These are phyloP conservation scores for Loris lydekkerianus DNA, from an alignment of 2,797 vertebrate species.

Conservation along the genomic window DNA sequence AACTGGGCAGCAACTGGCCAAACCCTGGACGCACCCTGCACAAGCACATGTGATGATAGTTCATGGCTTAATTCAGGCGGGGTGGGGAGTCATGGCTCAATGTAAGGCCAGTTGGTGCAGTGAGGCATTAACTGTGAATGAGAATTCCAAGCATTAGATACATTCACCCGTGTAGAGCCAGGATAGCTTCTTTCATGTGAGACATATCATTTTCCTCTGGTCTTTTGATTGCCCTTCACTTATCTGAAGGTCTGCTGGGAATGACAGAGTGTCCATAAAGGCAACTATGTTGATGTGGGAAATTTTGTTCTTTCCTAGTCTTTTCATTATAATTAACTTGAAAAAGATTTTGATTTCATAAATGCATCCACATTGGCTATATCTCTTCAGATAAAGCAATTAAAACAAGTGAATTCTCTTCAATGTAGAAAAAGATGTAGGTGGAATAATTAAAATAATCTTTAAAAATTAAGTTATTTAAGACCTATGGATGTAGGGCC, in stretches of 20 bases:
- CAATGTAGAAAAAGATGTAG: background rate
- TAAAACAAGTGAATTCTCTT: background rate
- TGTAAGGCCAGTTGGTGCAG: background rate
- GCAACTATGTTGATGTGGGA: background rate
- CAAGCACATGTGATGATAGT: fast-evolving
- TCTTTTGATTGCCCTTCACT: background rate
- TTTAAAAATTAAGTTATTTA: constrained; percentile 5
- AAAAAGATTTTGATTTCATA: background rate
- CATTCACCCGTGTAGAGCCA: background rate
- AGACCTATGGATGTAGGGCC: background rate
- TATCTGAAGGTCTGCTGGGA: background rate
- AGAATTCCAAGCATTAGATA: background rate
- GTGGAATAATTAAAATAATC: background rate
- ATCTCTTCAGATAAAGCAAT: constrained; percentile 5
- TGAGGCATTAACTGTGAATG: background rate
- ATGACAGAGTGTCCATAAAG: background rate
- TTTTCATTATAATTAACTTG: constrained; percentile 31
- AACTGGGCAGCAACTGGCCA: background rate
- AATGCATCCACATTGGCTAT: background rate
- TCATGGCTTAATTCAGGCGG: background rate
- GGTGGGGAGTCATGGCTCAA: background rate
- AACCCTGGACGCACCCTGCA: background rate
- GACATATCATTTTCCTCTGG: background rate
- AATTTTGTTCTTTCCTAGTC: constrained; percentile 3
- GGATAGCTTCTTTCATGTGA: background rate